Evolutionary conservation across 2,888 invertebrate genomes (phyloP), one percentile per base, ranked within the genome.

Genomic region (Cephalotes varians): DNA sequence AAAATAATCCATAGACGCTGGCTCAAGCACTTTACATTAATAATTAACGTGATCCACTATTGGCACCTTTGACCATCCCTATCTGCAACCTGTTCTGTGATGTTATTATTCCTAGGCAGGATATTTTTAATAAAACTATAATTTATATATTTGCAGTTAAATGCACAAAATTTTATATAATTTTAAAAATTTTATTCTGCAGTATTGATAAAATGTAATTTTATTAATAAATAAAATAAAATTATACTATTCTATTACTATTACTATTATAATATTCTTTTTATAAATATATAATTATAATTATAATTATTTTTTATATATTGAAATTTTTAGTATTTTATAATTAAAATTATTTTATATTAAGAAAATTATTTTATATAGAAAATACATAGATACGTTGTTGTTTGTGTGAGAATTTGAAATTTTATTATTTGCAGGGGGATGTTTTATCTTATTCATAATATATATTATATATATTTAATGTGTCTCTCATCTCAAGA

Each of bases 1-100:
- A 92, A 93, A 93, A 92, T 91, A 85, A 87, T 84, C 83, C 60
- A 69, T 56, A 85, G 77, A 84, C 74, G 64, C 60, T 79, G 73
- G 58, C 82, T 77, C 85, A 83, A 81, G 74, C 54, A 72, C 79
- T 89, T 91, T 89, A 86, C 89, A 89, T 89, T 90, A 90, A 89
- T 89, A 91, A 91, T 91, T 91, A 91, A 88, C 88, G 82, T 86
- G 86, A 84, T 82, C 60, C 47, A 69, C 40, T 34, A 44, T 71
- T 60, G 56, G 49, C 60, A 34, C 21, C 47, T 74, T 2, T 25
- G 28, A 9, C 0, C 18, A n/a, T 12, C 15, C 2, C 28, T 28
- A 25, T 60, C 18, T 25, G 49, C 6, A 37, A 40, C 9, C 10
- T 49, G 1, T 12, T 2, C 2, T 37, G 21, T 3, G 31, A 6